Evolutionary conservation across 2,888 invertebrate genomes (phyloP).

Genomic region (Eudasyphora cyanicolor): DNA sequence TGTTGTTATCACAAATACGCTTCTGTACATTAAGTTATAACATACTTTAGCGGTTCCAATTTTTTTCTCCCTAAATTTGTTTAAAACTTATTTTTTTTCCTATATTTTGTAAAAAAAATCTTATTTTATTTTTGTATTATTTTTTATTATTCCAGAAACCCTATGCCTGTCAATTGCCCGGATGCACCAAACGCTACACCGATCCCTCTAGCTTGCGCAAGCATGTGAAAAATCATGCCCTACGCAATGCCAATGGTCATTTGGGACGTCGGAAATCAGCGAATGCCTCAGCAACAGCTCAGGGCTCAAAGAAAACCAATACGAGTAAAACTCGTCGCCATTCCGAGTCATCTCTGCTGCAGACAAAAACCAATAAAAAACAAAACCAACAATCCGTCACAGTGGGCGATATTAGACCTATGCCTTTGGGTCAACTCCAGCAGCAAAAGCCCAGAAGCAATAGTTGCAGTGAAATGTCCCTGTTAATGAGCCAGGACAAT

Average conservation of each 20-base stretch:
- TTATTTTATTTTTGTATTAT: slow-evolving; percentile 11
- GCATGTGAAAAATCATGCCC: slow-evolving; percentile 91
- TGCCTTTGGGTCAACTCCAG: slow-evolving; percentile 35
- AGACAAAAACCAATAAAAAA: slow-evolving; percentile 54
- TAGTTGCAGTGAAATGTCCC: slow-evolving; percentile 73
- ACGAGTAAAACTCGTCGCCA: slow-evolving; percentile 64
- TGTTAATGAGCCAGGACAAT: slow-evolving; percentile 54
- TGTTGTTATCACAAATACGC: neutral
- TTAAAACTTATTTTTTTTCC: neutral
- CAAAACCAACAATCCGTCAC: slow-evolving; percentile 49
- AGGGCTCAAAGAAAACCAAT: slow-evolving; percentile 47
- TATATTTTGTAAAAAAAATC: neutral
- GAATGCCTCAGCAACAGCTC: slow-evolving; percentile 57
- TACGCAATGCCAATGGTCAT: slow-evolving; percentile 74
- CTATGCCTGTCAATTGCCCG: slow-evolving; percentile 92
- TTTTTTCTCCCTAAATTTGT: neutral
- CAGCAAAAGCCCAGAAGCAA: slow-evolving; percentile 73
- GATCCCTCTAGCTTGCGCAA: slow-evolving; percentile 96
- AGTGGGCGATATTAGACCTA: neutral
- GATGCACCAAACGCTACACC: slow-evolving; percentile 95
- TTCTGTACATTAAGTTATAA: neutral
- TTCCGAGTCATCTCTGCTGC: slow-evolving; percentile 60
- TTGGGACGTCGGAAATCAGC: slow-evolving; percentile 78
- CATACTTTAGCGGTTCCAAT: no score
- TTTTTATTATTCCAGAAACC: slow-evolving; percentile 86